A percentile compares a stretch with the other conserved stretches of the same genome.
These are phyloP conservation scores for Dysmachus trigonus DNA, from an alignment of 2,888 invertebrate species.

Conservation along the genomic window DNA sequence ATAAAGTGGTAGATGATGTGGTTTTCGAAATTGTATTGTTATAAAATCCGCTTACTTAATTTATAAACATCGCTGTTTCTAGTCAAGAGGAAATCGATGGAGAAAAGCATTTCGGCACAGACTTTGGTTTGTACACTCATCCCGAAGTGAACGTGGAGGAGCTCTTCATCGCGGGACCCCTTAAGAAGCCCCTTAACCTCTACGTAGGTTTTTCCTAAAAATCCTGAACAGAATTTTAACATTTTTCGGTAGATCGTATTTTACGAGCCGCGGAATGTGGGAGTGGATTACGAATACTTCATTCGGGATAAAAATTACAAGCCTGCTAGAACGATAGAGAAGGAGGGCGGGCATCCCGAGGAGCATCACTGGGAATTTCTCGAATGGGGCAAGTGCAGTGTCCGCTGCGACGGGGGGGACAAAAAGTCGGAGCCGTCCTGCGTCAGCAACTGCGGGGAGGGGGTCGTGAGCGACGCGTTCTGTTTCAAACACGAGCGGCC, in stretches of 20 bases:
- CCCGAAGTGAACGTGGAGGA: conserved; percentile 68
- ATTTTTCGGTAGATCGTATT: conserved; percentile 44
- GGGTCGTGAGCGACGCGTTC: conserved; percentile 69
- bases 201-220: conserved; percentile 65
- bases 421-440: conserved; percentile 68
- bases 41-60: too few species aligned
- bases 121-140: conserved; percentile 65
- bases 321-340: neutral
- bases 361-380: conserved; percentile 70
- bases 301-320: conserved; percentile 41
- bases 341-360: neutral
- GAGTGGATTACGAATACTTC: conserved; percentile 43
- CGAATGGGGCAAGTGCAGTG: conserved; percentile 72
- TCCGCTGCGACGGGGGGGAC: conserved; percentile 71
- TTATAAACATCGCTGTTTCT: neutral
- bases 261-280: conserved; percentile 45
- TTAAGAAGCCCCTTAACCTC: conserved; percentile 69
- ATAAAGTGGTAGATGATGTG: too few species aligned
- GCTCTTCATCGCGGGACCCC: conserved; percentile 70
- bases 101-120: conserved; percentile 65
- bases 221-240: conserved; percentile 18
- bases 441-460: conserved; percentile 70
- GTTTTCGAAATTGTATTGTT: too few species aligned
- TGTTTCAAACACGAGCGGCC: conserved; percentile 64
- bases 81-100: conserved; percentile 62